Evolutionary conservation across 2,797 vertebrate genomes (phyloP).

Genomic region (Liasis olivaceus): DNA sequence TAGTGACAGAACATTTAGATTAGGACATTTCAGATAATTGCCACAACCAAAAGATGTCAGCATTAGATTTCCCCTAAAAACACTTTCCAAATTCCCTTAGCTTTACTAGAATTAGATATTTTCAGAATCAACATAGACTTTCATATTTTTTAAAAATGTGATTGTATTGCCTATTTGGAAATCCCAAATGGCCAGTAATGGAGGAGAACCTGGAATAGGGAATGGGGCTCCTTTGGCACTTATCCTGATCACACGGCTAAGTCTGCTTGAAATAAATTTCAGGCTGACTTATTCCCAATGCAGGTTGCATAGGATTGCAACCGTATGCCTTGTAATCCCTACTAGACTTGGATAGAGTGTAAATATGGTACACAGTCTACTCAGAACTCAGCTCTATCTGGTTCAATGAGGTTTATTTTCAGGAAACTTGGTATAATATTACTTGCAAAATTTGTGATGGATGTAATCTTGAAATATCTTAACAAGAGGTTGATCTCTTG

Average conservation of each 20-base stretch:
- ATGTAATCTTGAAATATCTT: not conserved
- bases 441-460: not conserved
- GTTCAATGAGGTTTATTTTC: not conserved
- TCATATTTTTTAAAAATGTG: not conserved
- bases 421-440: not conserved
- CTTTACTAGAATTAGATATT: not conserved
- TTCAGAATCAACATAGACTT: not conserved
- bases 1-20: not conserved
- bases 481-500: not conserved
- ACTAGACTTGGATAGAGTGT: not conserved
- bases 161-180: not conserved
- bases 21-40: not conserved
- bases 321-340: not conserved
- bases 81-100: not conserved
- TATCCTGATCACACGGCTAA: not conserved
- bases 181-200: not conserved
- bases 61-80: not conserved
- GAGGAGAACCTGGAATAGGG: not conserved
- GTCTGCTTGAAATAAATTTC: not conserved
- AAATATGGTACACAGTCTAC: not conserved
- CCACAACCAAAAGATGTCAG: not conserved
- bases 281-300: not conserved
- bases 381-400: not conserved
- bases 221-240: not conserved
- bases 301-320: not conserved